These are phyloP conservation scores for Bombyx huttoni DNA, from an alignment of 2,888 invertebrate genomes.

Conservation along the genomic window DNA sequence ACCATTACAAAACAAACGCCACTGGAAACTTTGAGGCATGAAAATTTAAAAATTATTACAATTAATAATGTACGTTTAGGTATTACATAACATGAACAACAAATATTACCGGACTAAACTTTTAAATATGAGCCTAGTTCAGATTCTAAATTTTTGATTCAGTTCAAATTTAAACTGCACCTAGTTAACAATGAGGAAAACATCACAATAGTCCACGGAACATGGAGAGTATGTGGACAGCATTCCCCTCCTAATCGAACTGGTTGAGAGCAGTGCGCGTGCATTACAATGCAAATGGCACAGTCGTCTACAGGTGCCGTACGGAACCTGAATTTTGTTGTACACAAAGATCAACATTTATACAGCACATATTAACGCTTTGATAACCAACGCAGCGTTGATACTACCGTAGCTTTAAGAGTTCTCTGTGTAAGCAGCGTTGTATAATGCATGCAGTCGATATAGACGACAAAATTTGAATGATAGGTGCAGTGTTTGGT, in stretches of 20 bases:
- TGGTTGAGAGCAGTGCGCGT: slow-evolving; percentile 53
- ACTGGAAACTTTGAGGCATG: too few relatives aligned
- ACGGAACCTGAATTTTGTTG: slow-evolving; percentile 47
- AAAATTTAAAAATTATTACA: too few relatives aligned
- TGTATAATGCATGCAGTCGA: neutral
- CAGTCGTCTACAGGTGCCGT: slow-evolving; percentile 61
- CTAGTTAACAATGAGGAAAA: neutral
- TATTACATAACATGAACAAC: too few relatives aligned
- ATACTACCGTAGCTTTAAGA: neutral
- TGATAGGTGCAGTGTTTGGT: slow-evolving; percentile 28
- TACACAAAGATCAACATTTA: slow-evolving; percentile 25
- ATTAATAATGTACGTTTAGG: too few relatives aligned
- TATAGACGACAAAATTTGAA: neutral
- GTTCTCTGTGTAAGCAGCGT: neutral
- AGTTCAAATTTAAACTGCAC: too few relatives aligned
- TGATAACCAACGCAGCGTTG: slow-evolving; percentile 29
- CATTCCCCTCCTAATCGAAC: slow-evolving; percentile 64
- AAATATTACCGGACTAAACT: too few relatives aligned
- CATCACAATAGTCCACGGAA: slow-evolving; percentile 10
- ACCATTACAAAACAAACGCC: too few relatives aligned
- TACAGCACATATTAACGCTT: slow-evolving; percentile 29
- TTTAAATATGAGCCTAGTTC: too few relatives aligned
- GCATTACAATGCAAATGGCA: slow-evolving; percentile 68
- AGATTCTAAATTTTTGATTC: too few relatives aligned
- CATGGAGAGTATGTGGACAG: slow-evolving; percentile 30